Conservation (phyloP, 2,888 invertebrate genomes). For the Himalopsyche tibetana region DNA sequence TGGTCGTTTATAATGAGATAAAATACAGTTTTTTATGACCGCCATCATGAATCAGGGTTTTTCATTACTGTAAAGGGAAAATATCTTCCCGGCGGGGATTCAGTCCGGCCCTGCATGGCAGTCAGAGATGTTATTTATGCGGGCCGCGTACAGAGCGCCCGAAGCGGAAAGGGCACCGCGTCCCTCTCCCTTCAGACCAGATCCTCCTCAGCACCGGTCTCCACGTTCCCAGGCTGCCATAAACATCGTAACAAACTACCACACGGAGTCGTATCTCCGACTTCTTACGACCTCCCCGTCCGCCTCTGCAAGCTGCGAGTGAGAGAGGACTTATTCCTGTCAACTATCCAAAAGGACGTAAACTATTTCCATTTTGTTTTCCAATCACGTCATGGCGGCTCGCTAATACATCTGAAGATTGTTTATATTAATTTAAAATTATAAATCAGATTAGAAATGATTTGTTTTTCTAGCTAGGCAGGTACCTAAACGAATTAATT, state of each 20-base stretch:
- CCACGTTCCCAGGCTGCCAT: conserved; percentile 69
- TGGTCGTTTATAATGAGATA: conserved; percentile 2
- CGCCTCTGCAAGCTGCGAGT: conserved; percentile 27
- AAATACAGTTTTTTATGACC: not conserved
- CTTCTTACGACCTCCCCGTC: conserved; percentile 73
- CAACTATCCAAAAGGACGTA: not conserved
- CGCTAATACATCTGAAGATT: too few species aligned
- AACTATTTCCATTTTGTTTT: not conserved
- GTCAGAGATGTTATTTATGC: conserved; percentile 35
- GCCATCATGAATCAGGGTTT: conserved; percentile 27
- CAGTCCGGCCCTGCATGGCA: conserved; percentile 27
- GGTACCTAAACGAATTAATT: too few species aligned
- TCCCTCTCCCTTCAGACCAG: conserved; percentile 18
- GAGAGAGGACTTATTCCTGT: conserved; percentile 18
- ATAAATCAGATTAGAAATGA: too few species aligned
- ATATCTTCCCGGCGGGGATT: conserved; percentile 12
- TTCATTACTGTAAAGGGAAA: conserved; percentile 30
- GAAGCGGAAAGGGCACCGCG: conserved; percentile 35
- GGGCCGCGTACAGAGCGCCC: conserved; percentile 35
- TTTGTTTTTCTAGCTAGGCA: too few species aligned
- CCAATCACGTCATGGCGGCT: too few species aligned
- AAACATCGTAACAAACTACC: conserved; percentile 78
- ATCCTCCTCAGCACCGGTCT: conserved; percentile 46
- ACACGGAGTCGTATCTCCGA: conserved; percentile 75
- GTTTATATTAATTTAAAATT: too few species aligned